Evolutionary conservation across 2,888 invertebrate species (phyloP), one percentile per base, ranked within the genome.

Genomic region (Nymphalis c-album): DNA sequence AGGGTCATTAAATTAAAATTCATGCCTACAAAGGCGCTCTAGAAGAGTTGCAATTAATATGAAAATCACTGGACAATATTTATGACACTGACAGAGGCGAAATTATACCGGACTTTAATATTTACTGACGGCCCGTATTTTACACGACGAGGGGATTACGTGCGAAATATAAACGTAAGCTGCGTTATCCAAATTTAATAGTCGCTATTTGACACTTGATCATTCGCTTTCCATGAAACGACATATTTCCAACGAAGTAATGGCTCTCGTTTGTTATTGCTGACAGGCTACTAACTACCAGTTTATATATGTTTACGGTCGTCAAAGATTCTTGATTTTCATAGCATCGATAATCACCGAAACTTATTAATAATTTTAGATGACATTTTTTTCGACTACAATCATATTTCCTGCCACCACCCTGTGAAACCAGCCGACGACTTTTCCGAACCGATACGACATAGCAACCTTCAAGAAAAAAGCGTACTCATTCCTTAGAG

Each of bases 121-220:
- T 90, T 89, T 87, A 88, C 88, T 83, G 85, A 86, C 84, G 81
- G 80, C 80, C 77, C 86, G 84, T 89, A 90, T 88, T 88, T 90
- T 86, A 86, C 85, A 84, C 82, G 84, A 83, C 81, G 77, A 78
- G 79, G 81, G 85, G 87, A 88, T 88, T 88, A 89, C 83, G 84
- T 81, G 85, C 81, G 78, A 86, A 86, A 86, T 85, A 84, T 85
- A 84, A 85, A 82, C 73, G 75, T 75, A 75, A 74, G 73, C 75
- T 76, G 73, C 74, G 73, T 71, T 75, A 69, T 86, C 83, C 82
- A 80, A 83, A 84, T 85, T 86, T 85, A 87, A 87, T 85, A 85
- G 82, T 77, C 75, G 82, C 81, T 81, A 82, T 86, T 86, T 86
- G 84, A 85, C 82, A 86, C 83, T 83, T 81, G 82, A 85, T 85